phyloP scores from a whole-genome alignment of 1,140 invertebrate genomes.

The Agrilus planipennis region DNA sequence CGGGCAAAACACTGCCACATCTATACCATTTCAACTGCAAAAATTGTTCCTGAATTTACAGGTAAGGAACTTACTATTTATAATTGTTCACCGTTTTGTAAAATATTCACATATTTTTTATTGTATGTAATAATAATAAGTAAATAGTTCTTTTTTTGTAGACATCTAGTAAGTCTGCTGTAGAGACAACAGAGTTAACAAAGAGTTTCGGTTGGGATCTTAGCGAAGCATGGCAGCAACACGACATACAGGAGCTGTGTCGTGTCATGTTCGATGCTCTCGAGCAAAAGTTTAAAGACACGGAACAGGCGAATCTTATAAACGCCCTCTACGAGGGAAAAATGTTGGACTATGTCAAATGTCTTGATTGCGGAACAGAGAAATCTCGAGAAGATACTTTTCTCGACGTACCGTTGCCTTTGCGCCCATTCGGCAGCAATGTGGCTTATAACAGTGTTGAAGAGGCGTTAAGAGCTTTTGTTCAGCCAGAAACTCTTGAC shows the following conservation, averaged over 20 bases:
- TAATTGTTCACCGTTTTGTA: too few species aligned
- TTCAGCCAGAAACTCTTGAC: constrained; percentile 74
- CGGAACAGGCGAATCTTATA: constrained; percentile 73
- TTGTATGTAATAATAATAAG: neutral
- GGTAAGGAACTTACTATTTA: too few species aligned
- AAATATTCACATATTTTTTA: too few species aligned
- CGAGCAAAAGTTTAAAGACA: constrained; percentile 76
- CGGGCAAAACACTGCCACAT: constrained; percentile 53
- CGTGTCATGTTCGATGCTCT: constrained; percentile 88
- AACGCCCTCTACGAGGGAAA: constrained; percentile 61
- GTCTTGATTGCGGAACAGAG: constrained; percentile 74
- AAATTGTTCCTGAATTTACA: constrained; percentile 80
- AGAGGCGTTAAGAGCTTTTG: constrained; percentile 76
- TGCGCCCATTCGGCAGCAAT: constrained; percentile 70
- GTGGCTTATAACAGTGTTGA: constrained; percentile 72
- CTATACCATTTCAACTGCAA: constrained; percentile 80
- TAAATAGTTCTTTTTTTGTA: constrained; percentile 28
- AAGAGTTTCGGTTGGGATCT: constrained; percentile 87
- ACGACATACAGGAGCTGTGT: constrained; percentile 86
- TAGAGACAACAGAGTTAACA: constrained; percentile 82
- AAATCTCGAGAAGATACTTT: constrained; percentile 77
- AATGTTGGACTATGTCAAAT: constrained; percentile 88
- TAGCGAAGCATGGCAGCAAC: constrained; percentile 84
- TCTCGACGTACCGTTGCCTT: constrained; percentile 79
- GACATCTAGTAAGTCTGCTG: constrained; percentile 59